phyloP scores from a whole-genome alignment of 2,797 vertebrate genomes.

The Urocyon cinereoargenteus region DNA sequence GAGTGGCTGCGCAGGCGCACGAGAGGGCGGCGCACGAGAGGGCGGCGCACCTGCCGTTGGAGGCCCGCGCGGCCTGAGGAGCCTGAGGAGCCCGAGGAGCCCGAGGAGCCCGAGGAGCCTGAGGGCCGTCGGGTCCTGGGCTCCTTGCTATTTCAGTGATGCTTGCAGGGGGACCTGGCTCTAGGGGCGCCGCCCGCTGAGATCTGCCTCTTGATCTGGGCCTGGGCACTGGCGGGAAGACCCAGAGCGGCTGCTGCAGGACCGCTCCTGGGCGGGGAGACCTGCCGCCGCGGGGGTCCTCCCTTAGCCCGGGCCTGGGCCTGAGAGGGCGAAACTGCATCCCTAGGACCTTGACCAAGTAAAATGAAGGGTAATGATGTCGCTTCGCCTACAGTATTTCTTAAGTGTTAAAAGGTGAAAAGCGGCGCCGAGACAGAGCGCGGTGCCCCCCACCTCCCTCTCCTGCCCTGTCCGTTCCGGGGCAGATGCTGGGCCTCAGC shows the following conservation, averaged over 20 bases:
- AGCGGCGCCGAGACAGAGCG: rapidly evolving
- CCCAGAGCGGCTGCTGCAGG: not conserved
- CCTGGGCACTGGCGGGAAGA: not conserved
- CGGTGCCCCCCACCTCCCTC: not conserved
- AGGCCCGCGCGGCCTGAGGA: rapidly evolving
- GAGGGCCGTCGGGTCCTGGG: not conserved
- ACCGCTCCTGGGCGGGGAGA: not conserved
- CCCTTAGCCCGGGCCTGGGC: not conserved
- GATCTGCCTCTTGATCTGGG: not conserved
- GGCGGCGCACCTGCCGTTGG: not conserved
- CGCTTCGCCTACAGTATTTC: not conserved
- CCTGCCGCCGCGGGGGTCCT: rapidly evolving
- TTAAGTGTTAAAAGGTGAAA: not conserved
- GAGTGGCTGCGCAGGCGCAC: not conserved
- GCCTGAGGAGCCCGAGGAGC: not conserved
- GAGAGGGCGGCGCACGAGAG: rapidly evolving
- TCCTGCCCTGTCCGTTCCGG: too few species aligned
- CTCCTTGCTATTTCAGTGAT: not conserved
- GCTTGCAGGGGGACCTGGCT: not conserved
- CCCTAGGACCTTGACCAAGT: not conserved
- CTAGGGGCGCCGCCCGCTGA: not conserved
- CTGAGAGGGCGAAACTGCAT: not conserved
- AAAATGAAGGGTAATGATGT: constrained; percentile 27
- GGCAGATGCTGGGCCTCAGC: not conserved
- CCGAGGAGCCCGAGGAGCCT: not conserved